A percentile compares a stretch with the other conserved stretches of the same genome.
These are phyloP conservation scores for Odontomachus brunneus DNA, from an alignment of 1,140 invertebrate species.

Conservation along the genomic window DNA sequence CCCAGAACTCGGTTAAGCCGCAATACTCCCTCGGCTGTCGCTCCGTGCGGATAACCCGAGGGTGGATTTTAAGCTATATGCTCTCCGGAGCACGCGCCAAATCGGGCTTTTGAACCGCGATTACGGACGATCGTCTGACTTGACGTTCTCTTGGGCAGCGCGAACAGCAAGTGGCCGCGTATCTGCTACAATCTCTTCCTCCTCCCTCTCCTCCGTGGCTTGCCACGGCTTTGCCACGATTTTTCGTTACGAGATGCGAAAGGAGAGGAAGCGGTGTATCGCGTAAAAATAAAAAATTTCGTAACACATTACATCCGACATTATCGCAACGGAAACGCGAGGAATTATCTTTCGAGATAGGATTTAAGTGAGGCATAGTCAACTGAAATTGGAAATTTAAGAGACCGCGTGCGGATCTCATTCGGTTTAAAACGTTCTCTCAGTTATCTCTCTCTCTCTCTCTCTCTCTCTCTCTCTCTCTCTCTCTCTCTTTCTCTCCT, in stretches of 20 bases:
- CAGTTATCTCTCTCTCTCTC: too few species aligned
- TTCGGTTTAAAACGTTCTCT: too few species aligned
- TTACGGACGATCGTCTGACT: slow-evolving; percentile 9
- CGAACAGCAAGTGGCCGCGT: slow-evolving; percentile 28
- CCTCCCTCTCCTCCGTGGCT: too few species aligned
- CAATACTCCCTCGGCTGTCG: slow-evolving; percentile 28
- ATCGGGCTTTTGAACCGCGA: slow-evolving; percentile 24
- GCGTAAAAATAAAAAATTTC: background rate
- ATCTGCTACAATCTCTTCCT: background rate
- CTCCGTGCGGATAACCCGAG: slow-evolving; percentile 5
- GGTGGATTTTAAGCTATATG: slow-evolving; percentile 28
- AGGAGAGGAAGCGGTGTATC: background rate
- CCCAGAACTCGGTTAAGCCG: slow-evolving; percentile 58
- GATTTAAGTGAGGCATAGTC: background rate
- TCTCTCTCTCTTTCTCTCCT: too few species aligned
- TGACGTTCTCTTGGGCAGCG: slow-evolving; percentile 1
- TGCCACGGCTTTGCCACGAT: background rate
- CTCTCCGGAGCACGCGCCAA: slow-evolving; percentile 22
- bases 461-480: too few species aligned
- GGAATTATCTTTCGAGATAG: background rate
- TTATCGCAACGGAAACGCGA: too few species aligned
- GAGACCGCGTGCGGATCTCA: too few species aligned
- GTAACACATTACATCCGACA: background rate
- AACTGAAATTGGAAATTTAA: too few species aligned
- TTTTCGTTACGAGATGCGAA: background rate